phyloP scores from a whole-genome alignment of 2,113 vertebrate species.

The Colaptes auratus region DNA sequence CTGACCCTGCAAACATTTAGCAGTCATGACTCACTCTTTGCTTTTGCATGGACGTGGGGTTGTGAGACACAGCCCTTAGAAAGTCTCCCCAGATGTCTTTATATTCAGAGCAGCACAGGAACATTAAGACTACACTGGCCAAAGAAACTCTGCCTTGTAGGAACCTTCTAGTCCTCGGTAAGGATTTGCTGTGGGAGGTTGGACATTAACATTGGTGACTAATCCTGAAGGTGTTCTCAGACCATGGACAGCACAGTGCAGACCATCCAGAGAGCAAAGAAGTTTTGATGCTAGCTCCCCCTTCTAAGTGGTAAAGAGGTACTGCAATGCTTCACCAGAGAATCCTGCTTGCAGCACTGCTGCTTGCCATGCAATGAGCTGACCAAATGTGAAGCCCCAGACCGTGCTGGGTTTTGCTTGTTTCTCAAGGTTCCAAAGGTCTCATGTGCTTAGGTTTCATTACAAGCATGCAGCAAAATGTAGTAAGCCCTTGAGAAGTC shows the following conservation, averaged over 20 bases:
- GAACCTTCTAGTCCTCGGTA: background rate
- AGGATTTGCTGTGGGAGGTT: background rate
- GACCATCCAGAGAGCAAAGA: background rate
- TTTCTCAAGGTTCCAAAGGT: background rate
- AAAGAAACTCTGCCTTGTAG: background rate
- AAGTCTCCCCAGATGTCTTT: background rate
- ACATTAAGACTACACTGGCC: background rate
- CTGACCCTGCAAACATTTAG: background rate
- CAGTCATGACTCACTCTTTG: rapidly evolving
- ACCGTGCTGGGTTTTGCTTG: background rate
- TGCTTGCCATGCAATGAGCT: background rate
- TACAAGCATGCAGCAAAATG: background rate
- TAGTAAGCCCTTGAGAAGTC: background rate
- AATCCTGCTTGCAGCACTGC: background rate
- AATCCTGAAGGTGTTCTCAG: background rate
- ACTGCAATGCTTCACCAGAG: background rate
- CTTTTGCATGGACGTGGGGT: background rate
- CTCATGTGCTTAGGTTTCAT: background rate
- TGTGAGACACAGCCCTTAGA: background rate
- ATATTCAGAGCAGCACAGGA: background rate
- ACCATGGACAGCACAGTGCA: rapidly evolving
- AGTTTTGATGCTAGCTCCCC: background rate
- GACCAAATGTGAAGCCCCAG: background rate
- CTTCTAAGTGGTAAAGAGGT: background rate
- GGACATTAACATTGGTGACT: rapidly evolving